Conservation (phyloP, 2,888 invertebrate genomes). For the Eupithecia inturbata region DNA sequence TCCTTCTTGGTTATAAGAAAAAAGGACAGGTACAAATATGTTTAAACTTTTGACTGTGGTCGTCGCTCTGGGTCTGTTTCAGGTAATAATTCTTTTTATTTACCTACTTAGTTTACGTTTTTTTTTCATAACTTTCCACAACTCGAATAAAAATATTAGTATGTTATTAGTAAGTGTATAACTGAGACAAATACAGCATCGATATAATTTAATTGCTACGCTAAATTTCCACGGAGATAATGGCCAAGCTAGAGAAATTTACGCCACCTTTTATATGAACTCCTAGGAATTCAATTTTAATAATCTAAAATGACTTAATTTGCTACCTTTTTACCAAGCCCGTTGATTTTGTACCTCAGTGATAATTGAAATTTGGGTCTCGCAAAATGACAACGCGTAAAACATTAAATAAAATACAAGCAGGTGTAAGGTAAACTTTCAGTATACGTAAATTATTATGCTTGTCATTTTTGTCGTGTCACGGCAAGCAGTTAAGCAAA, state of each 20-base stretch:
- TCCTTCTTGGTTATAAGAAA: neutral
- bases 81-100: constrained; percentile 15
- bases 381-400: neutral
- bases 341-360: neutral
- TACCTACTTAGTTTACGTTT: neutral
- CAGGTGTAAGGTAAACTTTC: neutral
- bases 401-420: neutral
- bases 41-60: constrained; percentile 16
- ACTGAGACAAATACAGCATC: neutral
- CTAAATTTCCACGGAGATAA: neutral
- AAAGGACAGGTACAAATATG: constrained; percentile 20
- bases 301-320: too few species aligned
- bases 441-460: neutral
- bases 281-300: neutral
- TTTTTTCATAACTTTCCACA: neutral
- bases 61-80: constrained; percentile 23
- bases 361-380: constrained; percentile 5
- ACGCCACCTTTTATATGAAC: neutral
- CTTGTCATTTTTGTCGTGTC: neutral
- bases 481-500: neutral
- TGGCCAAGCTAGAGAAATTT: neutral
- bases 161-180: too few species aligned
- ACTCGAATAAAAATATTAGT: neutral
- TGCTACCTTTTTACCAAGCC: neutral
- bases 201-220: neutral